Evolutionary conservation across 2,797 vertebrate genomes (phyloP).

Genomic region (Scarus forsteni): DNA sequence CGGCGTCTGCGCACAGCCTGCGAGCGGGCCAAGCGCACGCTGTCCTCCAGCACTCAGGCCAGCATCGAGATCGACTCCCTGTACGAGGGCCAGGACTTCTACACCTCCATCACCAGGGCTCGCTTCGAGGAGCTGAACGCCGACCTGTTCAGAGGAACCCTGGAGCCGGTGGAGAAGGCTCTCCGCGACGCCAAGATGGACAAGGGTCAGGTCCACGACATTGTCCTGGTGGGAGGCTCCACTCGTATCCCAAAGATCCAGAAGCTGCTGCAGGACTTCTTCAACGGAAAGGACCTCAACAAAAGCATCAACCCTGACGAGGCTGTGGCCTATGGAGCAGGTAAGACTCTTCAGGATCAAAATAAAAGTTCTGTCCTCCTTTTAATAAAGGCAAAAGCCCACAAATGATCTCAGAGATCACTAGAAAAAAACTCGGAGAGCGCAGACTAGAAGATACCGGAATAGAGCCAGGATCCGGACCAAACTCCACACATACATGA

Average conservation of each 20-base stretch:
- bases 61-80: constrained; percentile 95
- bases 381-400: too few species aligned
- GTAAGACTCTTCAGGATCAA: constrained; percentile 74
- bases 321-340: constrained; percentile 95
- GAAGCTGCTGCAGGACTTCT: constrained; percentile 94
- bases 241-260: constrained; percentile 96
- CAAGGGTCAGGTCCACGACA: constrained; percentile 92
- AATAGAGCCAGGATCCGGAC: too few species aligned
- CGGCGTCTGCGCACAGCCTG: constrained; percentile 92
- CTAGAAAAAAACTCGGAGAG: too few species aligned
- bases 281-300: constrained; percentile 95
- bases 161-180: constrained; percentile 94
- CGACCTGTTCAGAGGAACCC: constrained; percentile 92
- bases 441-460: too few species aligned
- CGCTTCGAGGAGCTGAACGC: constrained; percentile 94
- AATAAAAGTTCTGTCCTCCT: too few species aligned
- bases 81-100: constrained; percentile 94
- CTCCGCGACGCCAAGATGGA: constrained; percentile 93
- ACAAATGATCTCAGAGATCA: too few species aligned
- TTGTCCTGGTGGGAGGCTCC: constrained; percentile 93
- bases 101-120: constrained; percentile 94
- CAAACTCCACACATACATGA: too few species aligned
- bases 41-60: constrained; percentile 94
- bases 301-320: constrained; percentile 98
- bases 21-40: constrained; percentile 92